phyloP scores from a whole-genome alignment of 2,888 invertebrate species.

The Hedychridium roseum region DNA sequence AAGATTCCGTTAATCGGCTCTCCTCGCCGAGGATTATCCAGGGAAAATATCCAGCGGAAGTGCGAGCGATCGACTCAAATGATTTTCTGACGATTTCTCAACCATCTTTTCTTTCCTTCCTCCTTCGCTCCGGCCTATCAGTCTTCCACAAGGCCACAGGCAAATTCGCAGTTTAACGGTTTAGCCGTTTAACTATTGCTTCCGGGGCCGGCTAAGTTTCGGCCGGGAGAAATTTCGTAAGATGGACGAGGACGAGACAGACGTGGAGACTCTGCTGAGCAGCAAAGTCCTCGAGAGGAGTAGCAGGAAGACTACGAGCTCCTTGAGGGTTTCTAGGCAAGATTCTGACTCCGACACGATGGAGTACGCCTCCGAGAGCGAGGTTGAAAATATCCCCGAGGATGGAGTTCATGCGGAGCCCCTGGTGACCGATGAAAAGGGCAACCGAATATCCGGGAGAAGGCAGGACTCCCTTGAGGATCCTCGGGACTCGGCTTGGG shows the following conservation, averaged over 20 bases:
- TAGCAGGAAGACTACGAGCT: constrained; percentile 17
- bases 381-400: constrained; percentile 53
- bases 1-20: no score
- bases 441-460: constrained; percentile 28
- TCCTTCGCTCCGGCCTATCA: background rate
- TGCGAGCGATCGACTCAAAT: constrained; percentile 15
- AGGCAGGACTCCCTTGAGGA: constrained; percentile 5
- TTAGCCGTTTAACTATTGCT: no score
- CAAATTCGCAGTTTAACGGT: no score
- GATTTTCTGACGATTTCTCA: constrained; percentile 40
- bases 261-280: constrained; percentile 36
- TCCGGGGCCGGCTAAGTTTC: no score
- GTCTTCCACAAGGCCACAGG: no score
- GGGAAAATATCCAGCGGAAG: no score
- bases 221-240: background rate
- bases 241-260: constrained; percentile 59
- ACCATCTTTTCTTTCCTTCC: constrained; percentile 2
- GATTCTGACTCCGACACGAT: constrained; percentile 52
- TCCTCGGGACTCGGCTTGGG: constrained; percentile 30
- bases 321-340: constrained; percentile 16
- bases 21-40: background rate
- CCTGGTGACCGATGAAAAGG: constrained; percentile 35
- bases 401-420: constrained; percentile 41
- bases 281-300: constrained; percentile 26
- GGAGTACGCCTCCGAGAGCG: constrained; percentile 55